Conservation (phyloP, 2,888 invertebrate genomes). For the Dugesia japonica region DNA sequence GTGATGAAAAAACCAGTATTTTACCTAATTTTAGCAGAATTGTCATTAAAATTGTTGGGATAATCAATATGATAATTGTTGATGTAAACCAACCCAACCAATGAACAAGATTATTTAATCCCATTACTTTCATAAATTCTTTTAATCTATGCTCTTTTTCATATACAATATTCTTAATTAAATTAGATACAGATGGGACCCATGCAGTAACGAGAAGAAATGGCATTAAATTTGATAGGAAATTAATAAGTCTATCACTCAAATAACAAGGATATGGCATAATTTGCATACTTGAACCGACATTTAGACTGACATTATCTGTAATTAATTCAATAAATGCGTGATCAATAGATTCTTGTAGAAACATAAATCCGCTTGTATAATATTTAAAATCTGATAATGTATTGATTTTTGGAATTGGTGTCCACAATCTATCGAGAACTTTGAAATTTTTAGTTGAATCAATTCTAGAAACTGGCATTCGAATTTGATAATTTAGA, state of each 20-base stretch:
- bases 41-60: slow-evolving; percentile 55
- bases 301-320: background rate
- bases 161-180: slow-evolving; percentile 51
- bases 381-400: slow-evolving; percentile 31
- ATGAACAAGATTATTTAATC: slow-evolving; percentile 52
- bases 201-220: slow-evolving; percentile 51
- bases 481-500: slow-evolving; percentile 11
- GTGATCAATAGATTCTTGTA: slow-evolving; percentile 17
- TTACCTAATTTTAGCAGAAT: slow-evolving; percentile 52
- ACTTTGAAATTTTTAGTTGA: slow-evolving; percentile 32
- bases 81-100: slow-evolving; percentile 55
- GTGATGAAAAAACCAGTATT: slow-evolving; percentile 59
- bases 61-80: slow-evolving; percentile 50
- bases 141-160: slow-evolving; percentile 51
- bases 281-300: slow-evolving; percentile 31
- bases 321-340: background rate
- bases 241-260: slow-evolving; percentile 11
- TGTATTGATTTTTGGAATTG: background rate
- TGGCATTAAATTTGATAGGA: slow-evolving; percentile 41
- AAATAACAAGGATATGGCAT: slow-evolving; percentile 33
- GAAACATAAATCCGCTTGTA: slow-evolving; percentile 25
- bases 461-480: slow-evolving; percentile 17
- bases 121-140: slow-evolving; percentile 54
- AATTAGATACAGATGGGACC: slow-evolving; percentile 49
- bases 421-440: slow-evolving; percentile 21